A percentile compares a stretch with the other conserved stretches of the same genome.
These are phyloP conservation scores for Danaus plexippus DNA, from an alignment of 1,140 invertebrate genomes.

Conservation along the genomic window DNA sequence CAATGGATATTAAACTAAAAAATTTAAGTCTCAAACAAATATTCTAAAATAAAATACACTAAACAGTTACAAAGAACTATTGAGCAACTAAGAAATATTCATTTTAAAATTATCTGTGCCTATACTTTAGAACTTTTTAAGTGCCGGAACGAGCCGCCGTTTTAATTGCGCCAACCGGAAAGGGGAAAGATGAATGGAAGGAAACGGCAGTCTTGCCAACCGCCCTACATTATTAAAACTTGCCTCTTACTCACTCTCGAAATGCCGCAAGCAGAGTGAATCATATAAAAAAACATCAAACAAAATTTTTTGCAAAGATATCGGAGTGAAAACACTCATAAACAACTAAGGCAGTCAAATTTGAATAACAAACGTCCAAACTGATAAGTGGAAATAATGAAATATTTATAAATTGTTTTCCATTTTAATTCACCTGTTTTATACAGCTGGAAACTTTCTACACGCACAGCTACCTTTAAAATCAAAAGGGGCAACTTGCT, in stretches of 20 bases:
- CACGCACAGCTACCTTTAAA: no score
- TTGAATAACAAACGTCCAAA: no score
- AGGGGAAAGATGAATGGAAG: constrained; percentile 67
- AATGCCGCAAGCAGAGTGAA: constrained; percentile 29
- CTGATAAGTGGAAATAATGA: no score
- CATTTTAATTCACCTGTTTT: no score
- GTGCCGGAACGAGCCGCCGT: constrained; percentile 61
- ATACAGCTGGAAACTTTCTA: no score
- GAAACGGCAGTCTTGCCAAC: constrained; percentile 58
- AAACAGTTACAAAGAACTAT: neutral
- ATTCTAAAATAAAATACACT: no score
- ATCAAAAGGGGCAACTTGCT: no score
- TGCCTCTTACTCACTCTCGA: constrained; percentile 46
- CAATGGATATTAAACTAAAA: no score
- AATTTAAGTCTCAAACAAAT: no score
- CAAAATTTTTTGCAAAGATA: constrained; percentile 11
- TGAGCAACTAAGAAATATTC: constrained; percentile 10
- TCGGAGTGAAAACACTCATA: constrained; percentile 8
- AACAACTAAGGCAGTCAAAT: no score
- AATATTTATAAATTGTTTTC: no score
- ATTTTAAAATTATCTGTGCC: constrained; percentile 54
- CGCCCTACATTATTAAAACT: constrained; percentile 67
- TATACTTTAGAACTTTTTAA: constrained; percentile 67
- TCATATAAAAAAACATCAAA: constrained; percentile 17
- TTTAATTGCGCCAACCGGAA: constrained; percentile 68